These are phyloP conservation scores for Endotricha flammealis DNA, from an alignment of 2,888 invertebrate species.

Conservation along the genomic window DNA sequence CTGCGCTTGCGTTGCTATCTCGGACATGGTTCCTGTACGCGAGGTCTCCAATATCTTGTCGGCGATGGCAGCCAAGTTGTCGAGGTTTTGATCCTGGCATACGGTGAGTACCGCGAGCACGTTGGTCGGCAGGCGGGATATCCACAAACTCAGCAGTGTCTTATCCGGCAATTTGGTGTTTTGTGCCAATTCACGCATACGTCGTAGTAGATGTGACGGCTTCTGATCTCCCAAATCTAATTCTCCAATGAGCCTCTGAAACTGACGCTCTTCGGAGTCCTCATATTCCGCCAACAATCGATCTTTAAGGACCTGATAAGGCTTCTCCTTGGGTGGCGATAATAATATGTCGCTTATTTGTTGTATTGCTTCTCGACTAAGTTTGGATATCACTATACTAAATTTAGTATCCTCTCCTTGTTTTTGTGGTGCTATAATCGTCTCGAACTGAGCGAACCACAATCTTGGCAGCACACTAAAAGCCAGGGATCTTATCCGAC, in stretches of 20 bases:
- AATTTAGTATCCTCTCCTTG: conserved; percentile 7
- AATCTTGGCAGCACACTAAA: too few relatives aligned
- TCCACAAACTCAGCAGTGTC: background rate
- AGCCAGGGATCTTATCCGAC: too few relatives aligned
- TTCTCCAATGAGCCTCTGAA: conserved; percentile 13
- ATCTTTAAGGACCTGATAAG: background rate
- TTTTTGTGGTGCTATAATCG: conserved; percentile 6
- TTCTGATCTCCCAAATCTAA: conserved; percentile 16
- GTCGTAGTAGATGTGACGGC: background rate
- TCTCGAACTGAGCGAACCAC: conserved; percentile 19
- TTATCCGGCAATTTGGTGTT: too few relatives aligned
- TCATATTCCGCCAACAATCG: conserved; percentile 13
- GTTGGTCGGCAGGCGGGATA: background rate
- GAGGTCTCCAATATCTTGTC: background rate
- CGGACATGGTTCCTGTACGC: background rate
- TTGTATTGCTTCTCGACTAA: conserved; percentile 12
- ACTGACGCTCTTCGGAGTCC: conserved; percentile 12
- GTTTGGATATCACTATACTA: conserved; percentile 13
- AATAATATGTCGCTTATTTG: conserved; percentile 2
- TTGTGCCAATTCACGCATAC: background rate
- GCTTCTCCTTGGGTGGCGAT: background rate
- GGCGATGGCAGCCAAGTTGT: background rate
- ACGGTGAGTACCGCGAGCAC: background rate
- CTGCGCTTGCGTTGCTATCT: background rate
- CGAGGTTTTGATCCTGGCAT: too few relatives aligned